Base-by-base conservation (phyloP, 2,113 vertebrate species). In the Noctilio leporinus region DNA sequence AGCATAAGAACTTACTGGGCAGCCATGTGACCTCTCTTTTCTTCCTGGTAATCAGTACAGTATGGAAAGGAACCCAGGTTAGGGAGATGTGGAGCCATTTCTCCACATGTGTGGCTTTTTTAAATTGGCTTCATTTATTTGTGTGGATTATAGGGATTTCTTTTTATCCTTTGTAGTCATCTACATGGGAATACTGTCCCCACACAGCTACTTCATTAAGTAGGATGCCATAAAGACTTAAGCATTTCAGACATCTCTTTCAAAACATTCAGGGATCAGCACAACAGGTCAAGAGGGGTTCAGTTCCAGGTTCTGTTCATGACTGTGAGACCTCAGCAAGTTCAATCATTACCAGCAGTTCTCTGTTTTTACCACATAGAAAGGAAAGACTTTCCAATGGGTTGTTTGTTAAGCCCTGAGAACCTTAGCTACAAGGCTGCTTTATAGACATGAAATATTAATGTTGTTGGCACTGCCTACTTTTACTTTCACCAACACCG, bases 391-490 rank as follows among this genome's bases (percentile, higher is more conserved):
- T 93, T 97, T 49, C 3, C 49, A 96, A 92, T 65, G 51, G 19
- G 5, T 9, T 40, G 20, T 53, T 92, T 72, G 43, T 81, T 95
- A 83, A 90, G 33, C 33, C 84, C 59, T 93, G 70, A 92, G 57
- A 86, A 57, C 38, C 14, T 24, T 93, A 62, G 53, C 47, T 86
- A 65, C 47, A 89, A 67, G 51, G 7, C 28, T 84, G 43, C 35
- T 85, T 89, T 55, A 9, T 38, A 65, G 45, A 69, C 10, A n/a
- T 77, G 76, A 96, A 93, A 91, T 72, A 86, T 49, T 78, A 94
- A 90, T 72, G 40, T 33, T 77, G 19, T 91, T 85, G 95, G 51
- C 53, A 70, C 76, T 49, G 38, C 16, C 57, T 92, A 35, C 22
- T 55, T 93, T 78, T 62, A 75, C 69, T 73, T 88, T 92, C 33